These are phyloP conservation scores for Bhutanitis thaidina DNA, from an alignment of 2,888 invertebrate species.

Conservation along the genomic window DNA sequence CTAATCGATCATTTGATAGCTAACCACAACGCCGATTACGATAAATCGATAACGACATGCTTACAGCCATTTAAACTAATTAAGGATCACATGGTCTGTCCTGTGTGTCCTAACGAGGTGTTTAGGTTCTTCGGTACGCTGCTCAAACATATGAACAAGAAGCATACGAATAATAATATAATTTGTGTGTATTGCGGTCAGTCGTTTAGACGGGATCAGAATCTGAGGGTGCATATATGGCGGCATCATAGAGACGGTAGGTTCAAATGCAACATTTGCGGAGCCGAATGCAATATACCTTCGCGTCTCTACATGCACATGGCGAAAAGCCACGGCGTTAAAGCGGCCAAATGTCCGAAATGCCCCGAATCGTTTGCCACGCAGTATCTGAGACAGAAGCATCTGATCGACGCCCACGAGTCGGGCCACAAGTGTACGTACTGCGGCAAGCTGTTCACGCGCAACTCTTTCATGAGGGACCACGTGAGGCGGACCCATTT, in stretches of 20 bases:
- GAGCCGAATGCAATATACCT: constrained; percentile 64
- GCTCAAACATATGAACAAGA: constrained; percentile 66
- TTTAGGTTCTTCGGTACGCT: constrained; percentile 69
- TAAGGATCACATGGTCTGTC: constrained; percentile 67
- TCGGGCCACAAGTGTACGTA: constrained; percentile 66
- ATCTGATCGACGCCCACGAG: constrained; percentile 74
- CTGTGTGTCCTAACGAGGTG: constrained; percentile 57
- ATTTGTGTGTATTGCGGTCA: constrained; percentile 72
- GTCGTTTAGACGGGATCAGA: constrained; percentile 66
- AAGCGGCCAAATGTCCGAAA: constrained; percentile 66
- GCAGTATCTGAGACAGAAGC: constrained; percentile 73
- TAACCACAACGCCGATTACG: constrained; percentile 63
- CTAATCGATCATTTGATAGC: constrained; percentile 61
- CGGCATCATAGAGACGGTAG: constrained; percentile 64
- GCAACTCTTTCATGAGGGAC: constrained; percentile 64
- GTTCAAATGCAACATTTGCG: constrained; percentile 64
- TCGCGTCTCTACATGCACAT: constrained; percentile 71
- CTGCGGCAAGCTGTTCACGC: constrained; percentile 63
- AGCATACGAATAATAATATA: constrained; percentile 67
- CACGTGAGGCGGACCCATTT: constrained; percentile 65
- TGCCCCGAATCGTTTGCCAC: constrained; percentile 71
- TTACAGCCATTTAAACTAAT: constrained; percentile 61
- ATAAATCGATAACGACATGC: constrained; percentile 63
- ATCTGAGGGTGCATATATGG: constrained; percentile 67
- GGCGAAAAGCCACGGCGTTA: constrained; percentile 66